Evolutionary conservation across 2,113 vertebrate species (phyloP).

Genomic region (Daubentonia madagascariensis): DNA sequence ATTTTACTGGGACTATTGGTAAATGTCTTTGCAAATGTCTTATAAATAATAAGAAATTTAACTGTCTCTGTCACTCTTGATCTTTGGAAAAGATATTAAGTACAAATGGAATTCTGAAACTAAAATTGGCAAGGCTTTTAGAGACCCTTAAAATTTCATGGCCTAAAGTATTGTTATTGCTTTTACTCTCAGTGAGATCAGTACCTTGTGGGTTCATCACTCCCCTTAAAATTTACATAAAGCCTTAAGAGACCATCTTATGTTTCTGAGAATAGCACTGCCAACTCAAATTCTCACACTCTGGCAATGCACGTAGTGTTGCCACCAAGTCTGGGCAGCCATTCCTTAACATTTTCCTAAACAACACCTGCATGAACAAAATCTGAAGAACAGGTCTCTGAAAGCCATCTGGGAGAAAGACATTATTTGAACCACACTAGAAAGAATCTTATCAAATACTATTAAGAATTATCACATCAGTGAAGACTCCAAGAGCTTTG

Average conservation of each 20-base stretch:
- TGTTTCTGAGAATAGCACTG: not conserved
- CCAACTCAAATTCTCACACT: not conserved
- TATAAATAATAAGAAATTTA: not conserved
- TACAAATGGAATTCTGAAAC: not conserved
- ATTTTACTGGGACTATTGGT: not conserved
- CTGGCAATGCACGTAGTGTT: not conserved
- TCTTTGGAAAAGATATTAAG: not conserved
- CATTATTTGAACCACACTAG: not conserved
- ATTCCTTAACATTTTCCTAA: not conserved
- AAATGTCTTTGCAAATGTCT: not conserved
- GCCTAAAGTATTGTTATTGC: not conserved
- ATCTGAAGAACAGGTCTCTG: not conserved
- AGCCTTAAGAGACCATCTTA: not conserved
- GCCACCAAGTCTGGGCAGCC: not conserved
- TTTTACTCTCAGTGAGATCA: not conserved
- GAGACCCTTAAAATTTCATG: not conserved
- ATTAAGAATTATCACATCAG: not conserved
- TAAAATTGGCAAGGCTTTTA: not conserved
- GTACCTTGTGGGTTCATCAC: not conserved
- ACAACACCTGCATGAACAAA: not conserved
- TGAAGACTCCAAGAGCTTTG: not conserved
- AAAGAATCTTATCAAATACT: not conserved
- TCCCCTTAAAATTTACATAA: not conserved
- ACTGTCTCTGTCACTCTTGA: not conserved
- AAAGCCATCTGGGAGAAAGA: not conserved